Evolutionary conservation across 2,888 invertebrate genomes (phyloP), one percentile per base, ranked within the genome.

Genomic region (Plebejus anna): DNA sequence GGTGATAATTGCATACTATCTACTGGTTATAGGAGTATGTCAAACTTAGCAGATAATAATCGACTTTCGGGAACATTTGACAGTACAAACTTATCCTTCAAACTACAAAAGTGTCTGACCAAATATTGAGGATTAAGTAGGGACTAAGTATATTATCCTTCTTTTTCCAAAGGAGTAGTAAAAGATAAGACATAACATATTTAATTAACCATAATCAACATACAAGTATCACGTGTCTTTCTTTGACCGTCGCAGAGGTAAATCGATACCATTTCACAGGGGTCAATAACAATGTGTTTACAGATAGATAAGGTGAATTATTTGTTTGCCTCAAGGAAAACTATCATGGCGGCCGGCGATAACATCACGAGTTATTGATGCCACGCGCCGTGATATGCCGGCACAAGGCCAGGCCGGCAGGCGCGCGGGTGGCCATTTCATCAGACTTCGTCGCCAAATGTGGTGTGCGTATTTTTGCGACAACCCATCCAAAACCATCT

Each of bases 211-310:
- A 42, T 2, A 42, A 42, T 42, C 42, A 42, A 42, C 42, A 42
- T 9, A 42, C 42, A 9, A 9, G 42, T 42, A 42, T 42, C 42
- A 42, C 42, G 42, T 57, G 57, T 57, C 5, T 57, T 57, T 57
- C 57, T 1, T 57, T 57, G 57, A 57, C 57, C 57, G 57, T 61
- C 2, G 59, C 59, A 22, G 22, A 22, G 22, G 22, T 22, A 22
- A 22, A 72, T 72, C 22, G 47, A n/a, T 22, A 72, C 28, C 71
- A 81, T 82, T 84, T 51, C 51, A 22, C 72, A 51, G 72, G 72
- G 72, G 72, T 72, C 72, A 72, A 72, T n/a, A 72, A 51, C 72
- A 72, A 47, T 47, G 3, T 72, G 72, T 72, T 72, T 72, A 51
- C 51, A 72, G 28, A 51, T 28, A 51, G 72, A 72, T 72, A 72